Evolutionary conservation across 2,888 invertebrate species (phyloP).

Genomic region (Eretmocerus hayati): DNA sequence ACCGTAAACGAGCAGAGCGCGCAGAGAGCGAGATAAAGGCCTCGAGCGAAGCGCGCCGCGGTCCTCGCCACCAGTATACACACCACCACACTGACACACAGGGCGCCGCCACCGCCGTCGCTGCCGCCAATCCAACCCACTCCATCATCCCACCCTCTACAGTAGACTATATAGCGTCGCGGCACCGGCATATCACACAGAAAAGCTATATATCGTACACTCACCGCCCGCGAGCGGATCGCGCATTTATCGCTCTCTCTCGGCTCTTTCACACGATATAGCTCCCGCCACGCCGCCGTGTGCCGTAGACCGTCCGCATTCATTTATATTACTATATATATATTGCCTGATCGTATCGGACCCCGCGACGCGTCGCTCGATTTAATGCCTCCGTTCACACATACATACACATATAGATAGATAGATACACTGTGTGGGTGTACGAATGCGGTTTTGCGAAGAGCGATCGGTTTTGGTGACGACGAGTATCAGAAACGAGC

Average conservation of each 20-base stretch:
- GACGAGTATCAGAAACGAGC: too few relatives aligned
- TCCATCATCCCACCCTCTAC: too few relatives aligned
- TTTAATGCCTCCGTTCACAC: constrained; percentile 16
- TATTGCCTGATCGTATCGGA: constrained; percentile 13
- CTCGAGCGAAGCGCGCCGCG: too few relatives aligned
- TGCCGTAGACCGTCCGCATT: neutral
- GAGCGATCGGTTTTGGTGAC: too few relatives aligned
- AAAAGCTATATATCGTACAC: neutral
- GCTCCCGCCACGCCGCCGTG: neutral
- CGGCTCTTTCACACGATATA: constrained; percentile 4
- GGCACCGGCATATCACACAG: neutral
- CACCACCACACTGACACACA: neutral
- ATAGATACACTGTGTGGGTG: too few relatives aligned
- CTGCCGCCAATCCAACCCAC: neutral
- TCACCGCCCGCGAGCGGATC: neutral
- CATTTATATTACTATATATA: neutral
- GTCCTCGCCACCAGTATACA: neutral
- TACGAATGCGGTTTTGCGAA: too few relatives aligned
- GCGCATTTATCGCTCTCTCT: neutral
- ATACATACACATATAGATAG: too few relatives aligned
- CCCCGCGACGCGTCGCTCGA: constrained; percentile 16
- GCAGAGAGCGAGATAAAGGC: constrained; percentile 5
- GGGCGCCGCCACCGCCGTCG: neutral
- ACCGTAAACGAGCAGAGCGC: neutral
- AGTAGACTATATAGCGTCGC: too few relatives aligned